Evolutionary conservation across 2,888 invertebrate species (phyloP), one percentile per base, ranked within the genome.

Genomic region (Dynastes tityus): DNA sequence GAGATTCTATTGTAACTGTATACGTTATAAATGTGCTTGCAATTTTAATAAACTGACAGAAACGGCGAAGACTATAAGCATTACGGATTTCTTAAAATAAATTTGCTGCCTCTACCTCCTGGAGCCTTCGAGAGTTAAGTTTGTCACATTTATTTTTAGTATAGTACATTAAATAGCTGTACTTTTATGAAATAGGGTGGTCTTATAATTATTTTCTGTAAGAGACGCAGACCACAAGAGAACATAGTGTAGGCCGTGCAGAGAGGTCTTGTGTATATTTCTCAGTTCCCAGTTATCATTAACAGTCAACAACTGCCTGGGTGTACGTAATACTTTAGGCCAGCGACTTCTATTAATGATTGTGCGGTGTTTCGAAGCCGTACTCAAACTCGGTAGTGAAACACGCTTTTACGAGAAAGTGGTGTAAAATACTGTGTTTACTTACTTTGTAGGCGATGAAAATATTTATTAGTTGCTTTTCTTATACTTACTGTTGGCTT

Each of bases 91-190:
- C n/a, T 58, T 40, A 71, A 55, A 71, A 71, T 71, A 71, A 71
- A 53, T 53, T 55, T 71, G 53, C 40, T 9, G 71, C 16, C 55
- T 71, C 40, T 16, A 40, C 71, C 55, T 73, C 58, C 55, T 58
- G 55, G 58, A 73, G 58, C 32, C 5, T 58, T 73, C n/a, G 40
- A 40, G n/a, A 49, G 37, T 29, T 73, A 73, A 40, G 16, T 73
- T 58, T 55, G 40, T 73, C 71, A 73, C 58, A 58, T 37, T 73
- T 73, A 73, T 58, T 73, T 73, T 32, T 73, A 73, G 58, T 6
- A 5, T 8, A 37, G 22, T 45, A 40, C 16, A 58, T 58, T 73
- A 58, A 37, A 55, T 71, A 51, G 55, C 32, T 55, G 40, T 32
- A 16, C 37, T 73, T 73, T 71, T 22, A 71, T 71, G 13, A 16